These are phyloP conservation scores for Perca fluviatilis DNA, from an alignment of 2,113 vertebrate species.

Conservation along the genomic window DNA sequence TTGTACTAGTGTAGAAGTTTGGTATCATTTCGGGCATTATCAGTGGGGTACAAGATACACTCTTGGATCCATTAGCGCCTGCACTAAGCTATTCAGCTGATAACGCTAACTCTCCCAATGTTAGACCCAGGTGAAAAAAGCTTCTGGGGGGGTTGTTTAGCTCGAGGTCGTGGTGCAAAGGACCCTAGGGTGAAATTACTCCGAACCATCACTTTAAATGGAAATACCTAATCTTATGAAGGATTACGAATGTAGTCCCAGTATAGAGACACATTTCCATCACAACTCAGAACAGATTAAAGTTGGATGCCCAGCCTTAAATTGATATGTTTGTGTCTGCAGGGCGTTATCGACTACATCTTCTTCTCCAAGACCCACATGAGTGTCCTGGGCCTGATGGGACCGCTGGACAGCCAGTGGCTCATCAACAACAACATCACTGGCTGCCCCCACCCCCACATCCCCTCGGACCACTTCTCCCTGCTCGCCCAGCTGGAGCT, in stretches of 20 bases:
- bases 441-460: constrained; percentile 99
- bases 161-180: too few relatives aligned
- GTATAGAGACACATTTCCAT: background rate
- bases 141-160: too few relatives aligned
- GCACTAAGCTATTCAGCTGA: too few relatives aligned
- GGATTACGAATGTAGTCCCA: background rate
- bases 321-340: background rate
- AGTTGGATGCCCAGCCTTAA: background rate
- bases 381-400: constrained; percentile 95
- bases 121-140: too few relatives aligned
- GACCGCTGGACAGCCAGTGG: constrained; percentile 98
- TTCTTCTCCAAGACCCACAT: constrained; percentile 99
- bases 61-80: too few relatives aligned
- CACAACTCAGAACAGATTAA: background rate
- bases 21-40: too few relatives aligned
- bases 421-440: constrained; percentile 97
- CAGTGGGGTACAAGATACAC: too few relatives aligned
- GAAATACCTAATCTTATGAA: background rate
- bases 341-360: constrained; percentile 99
- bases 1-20: too few relatives aligned
- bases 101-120: too few relatives aligned
- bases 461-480: constrained; percentile 99
- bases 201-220: too few relatives aligned
- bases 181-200: too few relatives aligned
- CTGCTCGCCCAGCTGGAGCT: constrained; percentile 99